Evolutionary conservation across 2,113 vertebrate genomes (phyloP), one percentile per base, ranked within the genome.

Genomic region (Varanus komodoensis): DNA sequence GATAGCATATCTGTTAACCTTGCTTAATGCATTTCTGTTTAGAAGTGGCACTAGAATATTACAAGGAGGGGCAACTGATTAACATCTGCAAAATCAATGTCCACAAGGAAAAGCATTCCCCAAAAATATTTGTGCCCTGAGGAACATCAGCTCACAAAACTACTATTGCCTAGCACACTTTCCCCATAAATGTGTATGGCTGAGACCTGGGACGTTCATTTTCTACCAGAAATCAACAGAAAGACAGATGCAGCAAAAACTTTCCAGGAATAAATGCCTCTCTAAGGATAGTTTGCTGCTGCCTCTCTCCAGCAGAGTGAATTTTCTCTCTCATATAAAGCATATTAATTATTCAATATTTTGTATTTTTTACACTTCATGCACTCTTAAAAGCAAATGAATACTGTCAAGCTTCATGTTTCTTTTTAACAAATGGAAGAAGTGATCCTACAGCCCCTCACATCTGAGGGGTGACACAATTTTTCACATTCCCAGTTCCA

Each of bases 381-480:
- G 8, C 69, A 89, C 67, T 68, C 68, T 78, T 0, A 0, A 85
- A 57, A 54, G 71, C 29, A 91, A 86, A 89, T 84, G 25, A 93
- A 88, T 69, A 23, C 80, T 85, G 23, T 15, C 75, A 83, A 57
- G 27, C 6, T 88, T 19, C 19, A n/a, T n/a, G 82, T 93, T 89
- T 19, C 89, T 88, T 85, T 74, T 74, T 1, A 44, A 5, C 68
- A 91, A 77, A 90, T 32, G 71, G 14, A 34, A 12, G 54, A 4
- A 54, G 54, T 38, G 11, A 75, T 75, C 1, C 73, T 38, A 34
- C 34, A 17, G n/a, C 14, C n/a, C 11, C 8, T 38, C 15, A 12
- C 54, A 54, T 54, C 54, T 54, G 54, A 54, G 54, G 54, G 54
- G 54, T 12, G 7, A 54, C 38, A 17, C 12, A 74, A 38, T 75